Evolutionary conservation across 2,113 vertebrate species (phyloP).

Genomic region (Psilopsiagon aymara): DNA sequence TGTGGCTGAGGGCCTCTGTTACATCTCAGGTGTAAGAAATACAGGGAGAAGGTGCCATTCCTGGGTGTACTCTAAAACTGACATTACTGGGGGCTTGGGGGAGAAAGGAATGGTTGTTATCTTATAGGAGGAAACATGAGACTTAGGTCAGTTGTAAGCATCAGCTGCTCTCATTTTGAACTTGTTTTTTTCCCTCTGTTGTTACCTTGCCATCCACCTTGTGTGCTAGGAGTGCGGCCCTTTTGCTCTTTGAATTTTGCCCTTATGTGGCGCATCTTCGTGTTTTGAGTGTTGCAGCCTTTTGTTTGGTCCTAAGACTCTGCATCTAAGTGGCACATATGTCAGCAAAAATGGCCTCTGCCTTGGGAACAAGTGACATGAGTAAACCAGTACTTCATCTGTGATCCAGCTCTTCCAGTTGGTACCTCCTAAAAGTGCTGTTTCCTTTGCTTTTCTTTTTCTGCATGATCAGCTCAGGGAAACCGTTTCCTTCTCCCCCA

Average conservation of each 20-base stretch:
- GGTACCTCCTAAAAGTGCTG: neutral
- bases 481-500: neutral
- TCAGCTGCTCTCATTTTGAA: neutral
- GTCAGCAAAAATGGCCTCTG: neutral
- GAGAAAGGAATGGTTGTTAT: neutral
- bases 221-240: neutral
- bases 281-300: neutral
- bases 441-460: neutral
- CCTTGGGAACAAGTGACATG: neutral
- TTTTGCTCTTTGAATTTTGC: neutral
- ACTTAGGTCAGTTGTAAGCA: neutral
- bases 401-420: neutral
- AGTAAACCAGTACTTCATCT: neutral
- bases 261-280: rapidly evolving
- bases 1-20: neutral
- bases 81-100: neutral
- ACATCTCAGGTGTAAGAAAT: neutral
- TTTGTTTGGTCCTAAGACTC: neutral
- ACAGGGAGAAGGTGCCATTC: neutral
- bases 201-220: neutral
- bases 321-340: neutral
- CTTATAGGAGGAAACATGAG: neutral
- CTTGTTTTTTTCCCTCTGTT: neutral
- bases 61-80: neutral
- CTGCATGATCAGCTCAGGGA: neutral